phyloP scores from a whole-genome alignment of 2,113 vertebrate genomes.

The Chaetodon auriga region DNA sequence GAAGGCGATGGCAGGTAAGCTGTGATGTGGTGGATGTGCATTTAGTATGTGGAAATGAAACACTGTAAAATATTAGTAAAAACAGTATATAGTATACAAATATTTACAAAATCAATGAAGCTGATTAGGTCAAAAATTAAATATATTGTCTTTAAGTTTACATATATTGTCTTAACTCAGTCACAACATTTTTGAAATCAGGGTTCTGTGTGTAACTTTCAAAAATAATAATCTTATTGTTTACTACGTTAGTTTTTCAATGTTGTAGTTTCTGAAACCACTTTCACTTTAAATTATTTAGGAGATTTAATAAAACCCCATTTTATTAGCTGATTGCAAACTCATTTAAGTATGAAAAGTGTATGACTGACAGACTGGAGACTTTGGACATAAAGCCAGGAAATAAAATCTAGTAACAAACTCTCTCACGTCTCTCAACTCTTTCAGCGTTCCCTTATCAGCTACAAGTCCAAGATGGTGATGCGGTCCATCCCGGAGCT shows the following conservation, averaged over 20 bases:
- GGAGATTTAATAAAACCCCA: background rate
- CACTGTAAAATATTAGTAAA: too few relatives aligned
- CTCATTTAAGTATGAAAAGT: background rate
- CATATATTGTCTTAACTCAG: too few relatives aligned
- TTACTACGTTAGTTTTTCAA: too few relatives aligned
- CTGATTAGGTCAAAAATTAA: too few relatives aligned
- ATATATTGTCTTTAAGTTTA: too few relatives aligned
- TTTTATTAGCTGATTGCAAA: background rate
- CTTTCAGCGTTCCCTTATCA: constrained; percentile 92
- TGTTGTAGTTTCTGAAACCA: background rate
- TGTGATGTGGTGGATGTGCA: background rate
- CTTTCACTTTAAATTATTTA: background rate
- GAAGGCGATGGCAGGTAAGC: constrained; percentile 94
- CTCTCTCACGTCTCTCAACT: background rate
- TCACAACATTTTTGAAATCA: too few relatives aligned
- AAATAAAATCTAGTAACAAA: background rate
- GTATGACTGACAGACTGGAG: background rate
- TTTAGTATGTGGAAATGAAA: background rate
- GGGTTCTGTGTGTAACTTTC: too few relatives aligned
- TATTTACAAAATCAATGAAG: too few relatives aligned
- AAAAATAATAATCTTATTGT: too few relatives aligned
- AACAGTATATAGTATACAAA: too few relatives aligned
- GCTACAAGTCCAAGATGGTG: constrained; percentile 97
- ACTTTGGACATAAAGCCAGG: background rate
- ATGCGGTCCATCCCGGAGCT: constrained; percentile 94